phyloP scores from a whole-genome alignment of 1,140 invertebrate genomes.

The Drosophila elegans region DNA sequence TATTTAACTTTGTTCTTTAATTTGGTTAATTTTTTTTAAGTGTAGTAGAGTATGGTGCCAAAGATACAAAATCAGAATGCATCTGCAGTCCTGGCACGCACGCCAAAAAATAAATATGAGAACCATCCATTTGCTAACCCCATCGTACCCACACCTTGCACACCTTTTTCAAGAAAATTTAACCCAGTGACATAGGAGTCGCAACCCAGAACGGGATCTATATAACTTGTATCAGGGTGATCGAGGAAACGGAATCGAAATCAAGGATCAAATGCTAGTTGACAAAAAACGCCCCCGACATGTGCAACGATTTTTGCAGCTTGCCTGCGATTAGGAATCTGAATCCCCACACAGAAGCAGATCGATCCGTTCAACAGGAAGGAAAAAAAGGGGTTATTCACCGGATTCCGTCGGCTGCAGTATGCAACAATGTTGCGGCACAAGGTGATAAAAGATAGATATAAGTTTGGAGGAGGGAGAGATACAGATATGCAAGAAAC shows the following conservation, averaged over 20 bases:
- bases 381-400: slow-evolving; percentile 6
- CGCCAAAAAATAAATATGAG: slow-evolving; percentile 60
- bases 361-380: not conserved
- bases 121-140: slow-evolving; percentile 47
- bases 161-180: slow-evolving; percentile 26
- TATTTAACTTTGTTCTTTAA: too few relatives aligned
- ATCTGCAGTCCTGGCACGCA: slow-evolving; percentile 69
- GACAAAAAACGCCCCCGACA: slow-evolving; percentile 71
- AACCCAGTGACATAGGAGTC: slow-evolving; percentile 27
- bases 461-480: not conserved
- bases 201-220: not conserved
- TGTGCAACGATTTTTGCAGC: slow-evolving; percentile 73
- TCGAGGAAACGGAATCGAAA: slow-evolving; percentile 45
- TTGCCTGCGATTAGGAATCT: slow-evolving; percentile 49
- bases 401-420: not conserved
- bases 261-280: slow-evolving; percentile 71
- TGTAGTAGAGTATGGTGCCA: slow-evolving; percentile 1
- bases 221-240: slow-evolving; percentile 2
- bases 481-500: not conserved
- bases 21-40: not conserved
- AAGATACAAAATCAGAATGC: slow-evolving; percentile 52
- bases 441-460: slow-evolving; percentile 11
- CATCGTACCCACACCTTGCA: slow-evolving; percentile 40
- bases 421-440: slow-evolving; percentile 46
- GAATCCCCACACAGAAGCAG: slow-evolving; percentile 11